Evolutionary conservation across 37 sponge, comb jelly and placozoan genomes (phyloP), one percentile per base, ranked within the genome.

Genomic region (Hexactinellida sp.): DNA sequence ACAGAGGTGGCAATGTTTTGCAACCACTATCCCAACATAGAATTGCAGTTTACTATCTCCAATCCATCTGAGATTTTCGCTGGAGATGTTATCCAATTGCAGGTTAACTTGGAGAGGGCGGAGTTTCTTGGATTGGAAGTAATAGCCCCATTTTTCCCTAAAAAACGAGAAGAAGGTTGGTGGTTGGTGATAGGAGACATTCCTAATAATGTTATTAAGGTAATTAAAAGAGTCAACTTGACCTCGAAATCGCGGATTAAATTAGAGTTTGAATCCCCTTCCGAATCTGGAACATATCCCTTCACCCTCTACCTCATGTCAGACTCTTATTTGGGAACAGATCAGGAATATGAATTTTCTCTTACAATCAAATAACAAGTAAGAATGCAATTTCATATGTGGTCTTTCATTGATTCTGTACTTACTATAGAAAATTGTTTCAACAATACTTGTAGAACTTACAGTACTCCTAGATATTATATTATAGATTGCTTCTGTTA

Each of bases 91-190:
- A 96, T 95, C 52, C 82, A 86, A 19, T 87, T 98, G 36, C 82
- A 37, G 51, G 94, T 98, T 35, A 88, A 90, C 36, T 86, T 98
- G 83, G 96, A 94, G 88, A 88, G 95, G 37, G 98, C 95, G 76
- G 94, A 95, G 85, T 94, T 93, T 54, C 90, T 90, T 34, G 91
- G 91, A n/a, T 88, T 90, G 7, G 90, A 92, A 84, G 99, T 98
- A 21, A 90, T 98, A 39, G 96, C 99, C 36, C 99, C 99, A 0
- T 95, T 95, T 89, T 98, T 95, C 85, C 96, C 99, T 37, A 91
- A 93, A 87, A 95, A 94, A 89, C 92, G 96, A 0, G 96, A 98
- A 55, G 99, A 98, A 83, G 99, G 99, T 10, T 98, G 99, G 99
- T 98, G 99, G 99, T 83, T 98, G 37, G 99, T 98, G 0, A 87